Evolutionary conservation across 2,113 vertebrate species (phyloP).

Genomic region (Archilochus colubris): DNA sequence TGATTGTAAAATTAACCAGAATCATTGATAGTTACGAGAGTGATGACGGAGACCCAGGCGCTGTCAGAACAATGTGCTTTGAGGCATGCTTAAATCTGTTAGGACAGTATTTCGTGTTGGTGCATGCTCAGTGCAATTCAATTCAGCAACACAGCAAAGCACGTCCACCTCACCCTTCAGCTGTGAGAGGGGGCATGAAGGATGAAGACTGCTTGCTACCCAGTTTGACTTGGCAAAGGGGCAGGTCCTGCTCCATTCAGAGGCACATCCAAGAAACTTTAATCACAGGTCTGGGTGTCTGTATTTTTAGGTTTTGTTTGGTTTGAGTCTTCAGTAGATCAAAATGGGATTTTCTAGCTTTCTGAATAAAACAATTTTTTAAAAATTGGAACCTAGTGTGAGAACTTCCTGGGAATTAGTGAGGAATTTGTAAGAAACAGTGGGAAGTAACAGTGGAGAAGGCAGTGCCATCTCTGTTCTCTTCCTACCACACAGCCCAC

Average conservation of each 20-base stretch:
- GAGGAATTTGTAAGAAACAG: constrained; percentile 16
- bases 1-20: constrained; percentile 66
- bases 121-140: constrained; percentile 27
- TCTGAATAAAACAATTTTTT: neutral
- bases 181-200: neutral
- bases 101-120: constrained; percentile 34
- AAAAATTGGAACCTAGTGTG: neutral
- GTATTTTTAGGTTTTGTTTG: neutral
- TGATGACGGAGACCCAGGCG: constrained; percentile 63
- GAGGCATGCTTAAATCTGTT: constrained; percentile 66
- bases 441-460: constrained; percentile 27
- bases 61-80: constrained; percentile 68
- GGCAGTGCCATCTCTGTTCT: constrained; percentile 52
- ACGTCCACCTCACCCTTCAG: neutral
- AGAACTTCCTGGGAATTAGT: neutral
- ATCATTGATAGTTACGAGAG: constrained; percentile 53
- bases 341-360: neutral
- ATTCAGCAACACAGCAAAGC: neutral
- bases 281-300: neutral
- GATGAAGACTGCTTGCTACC: neutral
- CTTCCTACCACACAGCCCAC: neutral
- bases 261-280: neutral
- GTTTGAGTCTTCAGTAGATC: neutral
- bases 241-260: neutral
- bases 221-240: neutral